A percentile compares a stretch with the other conserved stretches of the same genome.
These are phyloP conservation scores for Cranoglanis bouderius DNA, from an alignment of 2,113 vertebrate species.

Conservation along the genomic window DNA sequence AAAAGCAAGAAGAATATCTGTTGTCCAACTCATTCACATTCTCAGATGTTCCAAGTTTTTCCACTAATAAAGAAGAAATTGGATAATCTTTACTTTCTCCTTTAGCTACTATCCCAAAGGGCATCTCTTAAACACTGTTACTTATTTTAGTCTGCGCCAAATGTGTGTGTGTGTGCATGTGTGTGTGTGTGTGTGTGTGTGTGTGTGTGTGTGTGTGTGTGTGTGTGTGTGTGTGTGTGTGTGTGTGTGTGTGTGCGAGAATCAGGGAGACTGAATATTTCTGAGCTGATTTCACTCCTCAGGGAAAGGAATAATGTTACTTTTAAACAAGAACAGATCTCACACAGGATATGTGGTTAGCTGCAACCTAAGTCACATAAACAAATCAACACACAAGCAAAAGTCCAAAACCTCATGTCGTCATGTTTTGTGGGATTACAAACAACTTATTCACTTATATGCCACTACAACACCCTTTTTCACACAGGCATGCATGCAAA, in stretches of 20 bases:
- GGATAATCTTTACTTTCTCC: background rate
- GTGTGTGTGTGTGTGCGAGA: background rate
- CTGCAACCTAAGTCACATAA: slow-evolving; percentile 22
- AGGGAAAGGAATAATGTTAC: slow-evolving; percentile 36
- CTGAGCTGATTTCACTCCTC: slow-evolving; percentile 43
- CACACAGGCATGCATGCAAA: background rate
- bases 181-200: slow-evolving; percentile 6
- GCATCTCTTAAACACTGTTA: slow-evolving; percentile 11
- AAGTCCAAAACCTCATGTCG: background rate
- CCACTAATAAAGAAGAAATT: background rate
- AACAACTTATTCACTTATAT: background rate
- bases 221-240: no score
- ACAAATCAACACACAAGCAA: slow-evolving; percentile 20
- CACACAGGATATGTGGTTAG: slow-evolving; percentile 20
- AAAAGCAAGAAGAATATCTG: background rate
- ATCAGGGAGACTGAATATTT: slow-evolving; percentile 35
- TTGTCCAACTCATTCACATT: background rate
- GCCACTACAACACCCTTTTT: background rate
- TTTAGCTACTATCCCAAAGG: background rate
- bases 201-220: slow-evolving; percentile 1
- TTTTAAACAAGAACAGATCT: slow-evolving; percentile 46
- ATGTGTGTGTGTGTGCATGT: slow-evolving; percentile 9
- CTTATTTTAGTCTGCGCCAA: slow-evolving; percentile 9
- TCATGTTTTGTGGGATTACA: slow-evolving; percentile 1
- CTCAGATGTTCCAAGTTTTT: background rate